These are phyloP conservation scores for Alexandromys fortis DNA, from an alignment of 2,113 vertebrate genomes.

Conservation along the genomic window DNA sequence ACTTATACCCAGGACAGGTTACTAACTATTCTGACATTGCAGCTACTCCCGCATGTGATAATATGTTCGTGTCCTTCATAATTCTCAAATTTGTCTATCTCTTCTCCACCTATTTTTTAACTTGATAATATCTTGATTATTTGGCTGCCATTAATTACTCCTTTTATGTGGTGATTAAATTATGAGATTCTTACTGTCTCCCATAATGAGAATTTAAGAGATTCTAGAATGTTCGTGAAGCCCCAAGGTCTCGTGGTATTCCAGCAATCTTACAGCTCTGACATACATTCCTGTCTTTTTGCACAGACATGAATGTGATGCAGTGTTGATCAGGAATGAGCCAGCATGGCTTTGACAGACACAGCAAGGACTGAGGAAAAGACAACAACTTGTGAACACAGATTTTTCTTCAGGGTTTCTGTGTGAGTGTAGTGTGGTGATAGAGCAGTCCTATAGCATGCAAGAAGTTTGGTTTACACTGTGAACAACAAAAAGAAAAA, in stretches of 20 bases:
- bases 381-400: neutral
- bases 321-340: neutral
- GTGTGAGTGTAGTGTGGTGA: too few relatives aligned
- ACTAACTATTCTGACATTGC: neutral
- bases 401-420: neutral
- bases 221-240: neutral
- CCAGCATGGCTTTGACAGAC: neutral
- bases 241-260: neutral
- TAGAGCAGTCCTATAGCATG: neutral
- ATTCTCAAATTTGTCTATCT: neutral
- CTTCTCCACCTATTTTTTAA: neutral
- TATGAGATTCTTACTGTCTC: neutral
- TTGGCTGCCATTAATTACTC: neutral
- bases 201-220: neutral
- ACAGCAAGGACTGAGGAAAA: neutral
- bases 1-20: neutral
- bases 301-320: neutral
- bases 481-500: neutral
- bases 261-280: neutral
- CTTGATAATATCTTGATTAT: neutral
- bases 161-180: neutral
- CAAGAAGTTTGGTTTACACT: neutral
- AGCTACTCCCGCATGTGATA: neutral
- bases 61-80: neutral
- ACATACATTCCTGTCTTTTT: neutral